Base-by-base conservation (phyloP, 1,140 invertebrate species). In the Zaprionus lachaisei region DNA sequence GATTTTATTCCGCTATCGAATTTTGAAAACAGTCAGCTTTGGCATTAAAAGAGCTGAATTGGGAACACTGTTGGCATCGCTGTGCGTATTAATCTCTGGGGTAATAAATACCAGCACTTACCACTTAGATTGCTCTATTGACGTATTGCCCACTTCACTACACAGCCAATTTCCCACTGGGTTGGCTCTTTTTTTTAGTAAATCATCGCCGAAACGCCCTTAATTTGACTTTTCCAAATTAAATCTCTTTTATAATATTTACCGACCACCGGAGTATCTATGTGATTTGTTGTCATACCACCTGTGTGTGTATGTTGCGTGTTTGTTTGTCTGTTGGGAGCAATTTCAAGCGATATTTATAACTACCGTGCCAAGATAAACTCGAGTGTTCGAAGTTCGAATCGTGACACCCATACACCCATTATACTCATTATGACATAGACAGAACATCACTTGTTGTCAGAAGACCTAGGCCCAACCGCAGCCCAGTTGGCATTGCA, bases 191-290 rank as follows among this genome's bases (percentile, higher is more conserved):
- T 17, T 49, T 49, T 17, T 49, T 9, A 31, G n/a, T 67, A 70
- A 65, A 68, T 64, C 34, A 38, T 51, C 31, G 62, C 41, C 54
- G 61, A 69, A 83, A 90, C 81, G 84, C 79, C 84, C 84, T 89
- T 89, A 89, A 90, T 84, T 89, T 89, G 84, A 89, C 84, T 74
- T 89, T 81, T 81, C 83, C 83, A 84, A 74, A 79, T 58, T 72
- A 71, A 80, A 83, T 74, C 70, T 41, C 41, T 72, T 86, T 86
- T 74, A 82, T 72, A 78, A 74, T 86, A 73, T 86, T 85, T 77
- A 67, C 84, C 44, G 54, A 69, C 68, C 41, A 72, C 26, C 31
- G 28, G 51, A 67, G 72, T 89, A 81, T 79, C 79, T 90, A 60
- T 79, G 63, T 51, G 78, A 78, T 87, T 74, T 69, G 79, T 74